phyloP scores from a whole-genome alignment of 2,888 invertebrate species.

The Junonia oenone region DNA sequence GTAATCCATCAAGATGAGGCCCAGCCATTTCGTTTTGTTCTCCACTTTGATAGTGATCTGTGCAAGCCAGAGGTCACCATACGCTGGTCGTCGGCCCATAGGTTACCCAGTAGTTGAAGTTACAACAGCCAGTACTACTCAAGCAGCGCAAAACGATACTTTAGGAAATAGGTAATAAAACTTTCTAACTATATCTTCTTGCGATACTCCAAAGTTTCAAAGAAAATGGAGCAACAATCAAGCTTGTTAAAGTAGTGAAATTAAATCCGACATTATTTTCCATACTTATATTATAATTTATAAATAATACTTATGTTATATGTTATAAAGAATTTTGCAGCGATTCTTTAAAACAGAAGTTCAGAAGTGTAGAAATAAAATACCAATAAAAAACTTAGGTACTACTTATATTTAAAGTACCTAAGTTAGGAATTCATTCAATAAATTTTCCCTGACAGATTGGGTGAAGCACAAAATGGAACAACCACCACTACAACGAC shows the following conservation, averaged over 20 bases:
- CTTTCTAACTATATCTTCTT: neutral
- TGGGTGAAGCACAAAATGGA: conserved; percentile 34
- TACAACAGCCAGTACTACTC: no score
- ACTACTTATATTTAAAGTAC: no score
- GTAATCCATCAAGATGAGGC: conserved; percentile 34
- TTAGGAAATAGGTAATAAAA: conserved; percentile 41
- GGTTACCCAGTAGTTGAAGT: conserved; percentile 70
- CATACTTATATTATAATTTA: no score
- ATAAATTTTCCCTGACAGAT: no score
- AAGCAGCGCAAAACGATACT: conserved; percentile 20
- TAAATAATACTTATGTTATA: no score
- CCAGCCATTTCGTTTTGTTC: conserved; percentile 32
- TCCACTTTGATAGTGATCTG: conserved; percentile 33
- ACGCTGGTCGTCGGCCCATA: conserved; percentile 74
- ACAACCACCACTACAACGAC: conserved; percentile 41
- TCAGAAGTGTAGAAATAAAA: no score
- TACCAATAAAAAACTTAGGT: no score
- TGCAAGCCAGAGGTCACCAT: conserved; percentile 77
- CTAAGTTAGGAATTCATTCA: no score
- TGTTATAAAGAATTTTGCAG: no score
- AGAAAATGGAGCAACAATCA: neutral
- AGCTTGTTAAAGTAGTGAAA: neutral
- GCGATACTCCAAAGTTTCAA: conserved; percentile 2
- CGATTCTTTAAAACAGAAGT: no score
- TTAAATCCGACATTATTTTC: neutral